Evolutionary conservation across 2,113 vertebrate genomes (phyloP).

Genomic region (Psammodynastes pulverulentus): DNA sequence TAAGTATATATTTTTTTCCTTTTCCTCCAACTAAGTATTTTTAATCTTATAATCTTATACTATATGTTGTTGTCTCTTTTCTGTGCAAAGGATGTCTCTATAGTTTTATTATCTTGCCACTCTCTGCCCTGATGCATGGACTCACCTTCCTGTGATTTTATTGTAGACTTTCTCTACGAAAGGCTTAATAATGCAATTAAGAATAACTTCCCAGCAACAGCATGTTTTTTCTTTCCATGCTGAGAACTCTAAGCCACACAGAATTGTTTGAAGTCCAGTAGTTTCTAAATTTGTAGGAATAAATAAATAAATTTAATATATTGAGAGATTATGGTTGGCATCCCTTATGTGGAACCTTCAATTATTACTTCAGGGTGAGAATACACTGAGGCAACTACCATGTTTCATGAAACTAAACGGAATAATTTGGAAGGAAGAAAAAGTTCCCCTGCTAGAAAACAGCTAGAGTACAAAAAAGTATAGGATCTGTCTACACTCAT

Average conservation of each 20-base stretch:
- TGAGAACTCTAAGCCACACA: not conserved
- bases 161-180: not conserved
- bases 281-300: not conserved
- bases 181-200: not conserved
- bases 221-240: not conserved
- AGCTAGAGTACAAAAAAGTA: not conserved
- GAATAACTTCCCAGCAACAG: not conserved
- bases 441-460: not conserved
- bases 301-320: not conserved
- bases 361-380: not conserved
- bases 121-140: not conserved
- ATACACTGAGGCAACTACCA: not conserved
- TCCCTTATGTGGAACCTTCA: not conserved
- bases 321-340: not conserved
- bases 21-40: not conserved
- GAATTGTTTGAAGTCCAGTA: not conserved
- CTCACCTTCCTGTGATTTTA: not conserved
- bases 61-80: not conserved
- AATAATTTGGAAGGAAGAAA: not conserved
- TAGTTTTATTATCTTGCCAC: not conserved
- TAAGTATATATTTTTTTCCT: constrained; percentile 31
- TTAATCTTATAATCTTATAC: not conserved
- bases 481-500: not conserved
- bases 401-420: not conserved
- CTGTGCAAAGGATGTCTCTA: not conserved